These are phyloP conservation scores for Anguilla marmorata DNA, from an alignment of 2,797 vertebrate species.

Conservation along the genomic window DNA sequence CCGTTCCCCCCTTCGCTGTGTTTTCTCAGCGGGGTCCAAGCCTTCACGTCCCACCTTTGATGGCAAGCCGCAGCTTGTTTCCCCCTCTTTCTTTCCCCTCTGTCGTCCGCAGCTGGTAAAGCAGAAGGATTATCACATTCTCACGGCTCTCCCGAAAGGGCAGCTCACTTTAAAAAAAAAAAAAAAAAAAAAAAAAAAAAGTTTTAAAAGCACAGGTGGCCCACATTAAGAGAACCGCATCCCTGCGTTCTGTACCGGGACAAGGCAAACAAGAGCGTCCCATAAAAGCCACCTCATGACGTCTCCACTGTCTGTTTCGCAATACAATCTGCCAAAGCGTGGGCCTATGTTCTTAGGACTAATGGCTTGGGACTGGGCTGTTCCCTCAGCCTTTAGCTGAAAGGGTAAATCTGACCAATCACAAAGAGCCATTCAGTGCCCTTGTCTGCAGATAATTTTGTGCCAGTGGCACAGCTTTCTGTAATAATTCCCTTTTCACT, in stretches of 20 bases:
- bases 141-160: conserved; percentile 11
- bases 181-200: not conserved
- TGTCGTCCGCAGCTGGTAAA: conserved; percentile 28
- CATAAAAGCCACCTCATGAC: conserved; percentile 22
- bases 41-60: conserved; percentile 10
- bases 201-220: not conserved
- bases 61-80: conserved; percentile 20
- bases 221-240: conserved; percentile 17
- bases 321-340: conserved; percentile 32
- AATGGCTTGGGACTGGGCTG: conserved; percentile 18
- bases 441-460: conserved; percentile 25
- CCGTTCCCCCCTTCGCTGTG: conserved; percentile 18
- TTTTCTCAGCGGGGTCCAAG: conserved; percentile 10
- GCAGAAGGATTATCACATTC: conserved; percentile 29
- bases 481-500: not conserved
- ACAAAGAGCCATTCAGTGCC: conserved; percentile 22
- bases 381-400: conserved; percentile 17
- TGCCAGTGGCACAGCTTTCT: not conserved
- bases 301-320: conserved; percentile 13
- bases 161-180: not conserved
- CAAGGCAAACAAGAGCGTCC: conserved; percentile 23
- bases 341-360: conserved; percentile 17
- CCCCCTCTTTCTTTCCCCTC: not conserved
- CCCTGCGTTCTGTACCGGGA: conserved; percentile 7
- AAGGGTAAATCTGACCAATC: conserved; percentile 20